Conservation (phyloP, 1,140 invertebrate species). For the Drosophila ogumai region DNA sequence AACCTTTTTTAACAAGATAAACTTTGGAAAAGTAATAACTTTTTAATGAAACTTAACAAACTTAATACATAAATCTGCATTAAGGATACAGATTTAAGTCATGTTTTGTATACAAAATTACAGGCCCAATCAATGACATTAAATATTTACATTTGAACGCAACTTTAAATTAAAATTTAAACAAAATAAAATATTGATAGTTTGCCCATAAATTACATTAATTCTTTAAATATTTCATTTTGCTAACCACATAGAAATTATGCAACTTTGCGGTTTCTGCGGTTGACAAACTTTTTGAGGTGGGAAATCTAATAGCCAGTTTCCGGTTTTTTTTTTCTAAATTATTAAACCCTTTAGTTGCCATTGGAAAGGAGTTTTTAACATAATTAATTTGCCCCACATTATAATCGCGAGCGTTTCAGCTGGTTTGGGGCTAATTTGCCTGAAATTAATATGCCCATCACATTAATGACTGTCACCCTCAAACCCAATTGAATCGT, state of each 20-base stretch:
- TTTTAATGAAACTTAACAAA: no score
- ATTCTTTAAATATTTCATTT: slow-evolving; percentile 16
- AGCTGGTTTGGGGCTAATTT: slow-evolving; percentile 36
- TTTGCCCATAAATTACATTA: slow-evolving; percentile 22
- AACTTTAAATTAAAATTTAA: background rate
- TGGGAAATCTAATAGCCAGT: slow-evolving; percentile 22
- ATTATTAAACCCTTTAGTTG: slow-evolving; percentile 24
- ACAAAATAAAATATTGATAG: background rate
- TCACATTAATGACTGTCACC: slow-evolving; percentile 49
- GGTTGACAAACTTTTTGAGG: slow-evolving; percentile 39
- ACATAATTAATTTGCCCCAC: slow-evolving; percentile 39
- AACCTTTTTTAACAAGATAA: no score
- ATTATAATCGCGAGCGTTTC: slow-evolving; percentile 1
- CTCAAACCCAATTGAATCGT: slow-evolving; percentile 41
- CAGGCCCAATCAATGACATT: no score
- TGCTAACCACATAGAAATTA: slow-evolving; percentile 28
- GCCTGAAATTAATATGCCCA: slow-evolving; percentile 53
- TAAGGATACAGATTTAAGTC: background rate
- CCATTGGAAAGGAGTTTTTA: slow-evolving; percentile 15
- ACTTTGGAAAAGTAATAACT: background rate
- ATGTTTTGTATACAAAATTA: background rate
- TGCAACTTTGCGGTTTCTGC: slow-evolving; percentile 33
- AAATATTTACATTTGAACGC: background rate
- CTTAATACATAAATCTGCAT: background rate
- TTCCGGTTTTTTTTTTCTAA: slow-evolving; percentile 18